phyloP scores from a whole-genome alignment of 2,113 vertebrate genomes.

The Motacilla tschutschensis region DNA sequence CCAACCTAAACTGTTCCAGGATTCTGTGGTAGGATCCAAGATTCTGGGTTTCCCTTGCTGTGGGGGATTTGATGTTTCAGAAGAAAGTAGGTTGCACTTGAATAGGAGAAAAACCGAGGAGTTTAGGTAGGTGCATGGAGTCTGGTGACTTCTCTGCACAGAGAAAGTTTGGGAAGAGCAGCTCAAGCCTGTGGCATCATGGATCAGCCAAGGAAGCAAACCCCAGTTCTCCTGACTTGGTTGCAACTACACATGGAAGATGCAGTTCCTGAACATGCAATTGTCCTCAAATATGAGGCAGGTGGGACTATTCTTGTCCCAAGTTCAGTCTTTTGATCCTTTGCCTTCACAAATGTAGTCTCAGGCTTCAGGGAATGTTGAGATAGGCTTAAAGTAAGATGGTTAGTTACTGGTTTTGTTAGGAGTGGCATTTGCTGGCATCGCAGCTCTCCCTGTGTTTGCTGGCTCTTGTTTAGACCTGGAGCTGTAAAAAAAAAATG shows the following conservation, averaged over 20 bases:
- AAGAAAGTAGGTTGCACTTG: not conserved
- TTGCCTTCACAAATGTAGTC: not conserved
- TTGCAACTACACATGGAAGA: not conserved
- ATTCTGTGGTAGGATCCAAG: not conserved
- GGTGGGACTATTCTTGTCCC: not conserved
- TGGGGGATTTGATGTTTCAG: not conserved
- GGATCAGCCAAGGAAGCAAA: not conserved
- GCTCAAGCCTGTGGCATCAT: not conserved
- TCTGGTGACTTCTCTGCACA: not conserved
- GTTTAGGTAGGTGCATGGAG: not conserved
- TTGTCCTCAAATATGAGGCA: not conserved
- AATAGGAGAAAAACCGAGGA: accelerated
- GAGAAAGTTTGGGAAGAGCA: not conserved
- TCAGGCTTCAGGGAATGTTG: not conserved
- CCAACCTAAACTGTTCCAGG: not conserved
- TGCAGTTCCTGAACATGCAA: not conserved
- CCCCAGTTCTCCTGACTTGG: not conserved
- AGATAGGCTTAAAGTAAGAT: not conserved
- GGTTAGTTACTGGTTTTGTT: not conserved
- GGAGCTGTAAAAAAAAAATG: not conserved
- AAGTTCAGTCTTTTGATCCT: not conserved
- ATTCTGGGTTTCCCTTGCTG: not conserved
- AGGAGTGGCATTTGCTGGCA: not conserved
- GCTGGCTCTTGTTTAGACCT: not conserved
- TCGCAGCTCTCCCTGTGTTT: not conserved